Base-by-base conservation (phyloP, 2,797 vertebrate species). In the Octomys mimax region DNA sequence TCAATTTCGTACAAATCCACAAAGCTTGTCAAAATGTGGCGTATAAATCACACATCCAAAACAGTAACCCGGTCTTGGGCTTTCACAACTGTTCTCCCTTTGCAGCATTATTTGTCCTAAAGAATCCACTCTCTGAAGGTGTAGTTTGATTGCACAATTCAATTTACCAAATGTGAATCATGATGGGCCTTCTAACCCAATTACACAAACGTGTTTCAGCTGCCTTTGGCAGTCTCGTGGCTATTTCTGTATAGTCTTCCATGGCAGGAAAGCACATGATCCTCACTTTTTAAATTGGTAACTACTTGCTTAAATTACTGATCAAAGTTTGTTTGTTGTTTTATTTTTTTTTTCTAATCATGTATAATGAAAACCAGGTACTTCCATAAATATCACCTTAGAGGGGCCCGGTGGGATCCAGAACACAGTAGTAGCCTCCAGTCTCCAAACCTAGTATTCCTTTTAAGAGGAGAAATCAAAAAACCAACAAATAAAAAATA, bases 181-280 rank as follows among this genome's bases (percentile, higher is more conserved):
- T 85, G 88, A 94, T 21, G 14, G 12, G 90, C 89, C 79, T 61
- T 62, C 80, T 80, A 79, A 92, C 83, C 80, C 61, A 87, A 22
- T 84, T 94, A 94, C 80, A 78, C 33, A 26, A 68, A 79, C 46
- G 62, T 78, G 75, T 39, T 52, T 90, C 46, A 70, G 42, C 87
- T 96, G 61, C 42, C 89, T 92, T 84, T 84, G 28, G 33, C 57
- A 70, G 68, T 78, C 70, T 52, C 5, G 3, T 61, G n/a, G 64
- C 77, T 95, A 94, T 89, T 96, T 95, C 78, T 96, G 80, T 86
- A 31, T 87, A 86, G 79, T 92, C 18, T 22, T 83, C 88, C n/a
- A 84, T 80, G 68, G 66, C 16, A 82, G 77, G 64, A 87, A 92
- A 87, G 80, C 90, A 86, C 33, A 78, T 39, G 73, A 91, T 70